A percentile compares a stretch with the other conserved stretches of the same genome.
phyloP scores from a whole-genome alignment of 2,888 invertebrate species.

The Agapostemon virescens region DNA sequence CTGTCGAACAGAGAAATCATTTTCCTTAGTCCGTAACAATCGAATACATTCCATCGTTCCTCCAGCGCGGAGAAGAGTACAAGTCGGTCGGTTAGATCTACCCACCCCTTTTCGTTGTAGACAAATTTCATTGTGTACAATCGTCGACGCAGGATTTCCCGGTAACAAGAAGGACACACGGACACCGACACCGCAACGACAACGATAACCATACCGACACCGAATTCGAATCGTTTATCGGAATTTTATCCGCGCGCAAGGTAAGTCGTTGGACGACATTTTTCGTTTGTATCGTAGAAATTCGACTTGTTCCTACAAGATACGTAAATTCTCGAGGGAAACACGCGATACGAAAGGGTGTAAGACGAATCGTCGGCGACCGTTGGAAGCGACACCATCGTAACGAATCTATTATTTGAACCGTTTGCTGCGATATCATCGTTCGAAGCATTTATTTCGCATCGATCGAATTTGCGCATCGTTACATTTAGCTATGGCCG shows the following conservation, averaged over 20 bases:
- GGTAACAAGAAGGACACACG: too few species aligned
- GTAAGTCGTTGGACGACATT: constrained; percentile 54
- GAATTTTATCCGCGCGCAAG: constrained; percentile 71
- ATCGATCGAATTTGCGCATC: neutral
- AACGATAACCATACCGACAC: too few species aligned
- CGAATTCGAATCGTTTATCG: constrained; percentile 28
- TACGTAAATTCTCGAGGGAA: neutral
- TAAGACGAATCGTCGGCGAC: neutral
- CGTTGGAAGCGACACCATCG: neutral
- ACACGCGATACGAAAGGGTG: neutral
- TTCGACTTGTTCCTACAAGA: neutral
- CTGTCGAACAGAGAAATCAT: constrained; percentile 19
- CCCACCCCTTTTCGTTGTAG: constrained; percentile 26
- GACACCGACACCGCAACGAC: too few species aligned
- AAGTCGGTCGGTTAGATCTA: constrained; percentile 24
- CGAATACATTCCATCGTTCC: constrained; percentile 21
- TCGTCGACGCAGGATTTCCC: neutral
- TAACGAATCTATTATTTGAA: neutral
- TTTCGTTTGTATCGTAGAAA: neutral
- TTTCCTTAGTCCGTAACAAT: constrained; percentile 29
- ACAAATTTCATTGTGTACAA: constrained; percentile 25
- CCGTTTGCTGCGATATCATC: neutral
- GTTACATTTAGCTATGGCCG: neutral
- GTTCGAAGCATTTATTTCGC: neutral
- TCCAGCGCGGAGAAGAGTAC: constrained; percentile 15